Percentiles rank a stretch among this genome's conserved stretches.
phyloP scores from a whole-genome alignment of 2,797 vertebrate genomes.

The Urosaurus nigricauda region DNA sequence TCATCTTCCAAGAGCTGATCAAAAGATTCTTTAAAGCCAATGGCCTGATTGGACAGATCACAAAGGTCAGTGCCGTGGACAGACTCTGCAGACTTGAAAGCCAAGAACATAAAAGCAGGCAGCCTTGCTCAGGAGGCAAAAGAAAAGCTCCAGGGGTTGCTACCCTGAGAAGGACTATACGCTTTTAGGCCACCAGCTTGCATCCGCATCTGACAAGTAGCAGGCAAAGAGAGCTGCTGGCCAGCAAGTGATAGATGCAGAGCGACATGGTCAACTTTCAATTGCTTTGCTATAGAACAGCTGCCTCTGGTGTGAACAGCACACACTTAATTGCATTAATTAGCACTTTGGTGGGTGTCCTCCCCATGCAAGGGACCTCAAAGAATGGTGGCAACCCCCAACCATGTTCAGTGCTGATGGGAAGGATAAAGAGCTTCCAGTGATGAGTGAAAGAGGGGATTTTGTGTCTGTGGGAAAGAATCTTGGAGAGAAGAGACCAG shows the following conservation, averaged over 20 bases:
- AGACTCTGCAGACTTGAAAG: not conserved
- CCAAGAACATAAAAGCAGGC: slow-evolving; percentile 3
- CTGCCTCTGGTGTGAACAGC: not conserved
- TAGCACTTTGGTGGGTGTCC: not conserved
- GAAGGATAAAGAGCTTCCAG: not conserved
- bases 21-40: slow-evolving; percentile 4
- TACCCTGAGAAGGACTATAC: not conserved
- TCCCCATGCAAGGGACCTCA: not conserved
- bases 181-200: not conserved
- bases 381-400: no score
- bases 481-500: no score
- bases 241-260: not conserved
- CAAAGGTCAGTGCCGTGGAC: not conserved
- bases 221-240: not conserved
- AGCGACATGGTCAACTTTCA: not conserved
- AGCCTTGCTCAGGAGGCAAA: not conserved
- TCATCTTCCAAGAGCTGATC: slow-evolving; percentile 1
- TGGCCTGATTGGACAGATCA: not conserved
- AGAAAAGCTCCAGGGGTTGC: not conserved
- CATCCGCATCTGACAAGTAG: rapidly evolving
- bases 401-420: not conserved
- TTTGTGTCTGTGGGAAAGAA: not conserved
- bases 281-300: not conserved
- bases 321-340: not conserved
- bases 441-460: not conserved